Evolutionary conservation across 2,797 vertebrate species (phyloP).

Genomic region (Chloroceryle amazona): DNA sequence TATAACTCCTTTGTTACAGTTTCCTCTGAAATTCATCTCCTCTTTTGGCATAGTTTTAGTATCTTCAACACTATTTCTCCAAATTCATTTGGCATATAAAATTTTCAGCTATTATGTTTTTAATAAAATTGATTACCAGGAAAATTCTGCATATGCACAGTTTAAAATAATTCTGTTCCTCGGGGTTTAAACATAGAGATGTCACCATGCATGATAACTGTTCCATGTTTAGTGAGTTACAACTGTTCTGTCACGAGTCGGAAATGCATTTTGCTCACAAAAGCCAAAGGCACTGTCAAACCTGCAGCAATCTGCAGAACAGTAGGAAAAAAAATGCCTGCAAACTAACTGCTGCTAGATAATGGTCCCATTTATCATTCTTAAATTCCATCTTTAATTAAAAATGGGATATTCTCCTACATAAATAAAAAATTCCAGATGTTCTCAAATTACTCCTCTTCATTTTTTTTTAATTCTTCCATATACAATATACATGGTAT

Average conservation of each 20-base stretch:
- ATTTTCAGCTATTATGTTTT: constrained; percentile 28
- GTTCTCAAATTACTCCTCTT: constrained; percentile 7
- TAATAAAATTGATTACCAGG: constrained; percentile 69
- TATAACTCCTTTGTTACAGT: neutral
- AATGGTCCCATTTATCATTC: constrained; percentile 51
- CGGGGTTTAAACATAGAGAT: constrained; percentile 46
- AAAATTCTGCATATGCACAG: constrained; percentile 58
- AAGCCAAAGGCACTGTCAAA: constrained; percentile 45
- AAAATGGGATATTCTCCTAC: constrained; percentile 43
- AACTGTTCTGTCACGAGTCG: constrained; percentile 43
- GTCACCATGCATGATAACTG: constrained; percentile 19
- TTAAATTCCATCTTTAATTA: constrained; percentile 70
- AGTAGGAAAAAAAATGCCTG: constrained; percentile 37
- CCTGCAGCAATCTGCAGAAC: constrained; percentile 28
- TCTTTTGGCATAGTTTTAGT: neutral
- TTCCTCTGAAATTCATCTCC: neutral
- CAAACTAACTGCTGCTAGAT: constrained; percentile 40
- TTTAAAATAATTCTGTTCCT: constrained; percentile 70
- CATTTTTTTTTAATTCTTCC: neutral
- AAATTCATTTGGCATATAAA: constrained; percentile 18
- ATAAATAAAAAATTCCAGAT: constrained; percentile 52
- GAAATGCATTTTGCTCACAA: constrained; percentile 61
- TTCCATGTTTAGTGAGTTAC: constrained; percentile 44
- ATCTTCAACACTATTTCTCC: constrained; percentile 28
- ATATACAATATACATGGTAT: neutral